phyloP scores from a whole-genome alignment of 23 tunicate species.

The Trididemnum nubilum region DNA sequence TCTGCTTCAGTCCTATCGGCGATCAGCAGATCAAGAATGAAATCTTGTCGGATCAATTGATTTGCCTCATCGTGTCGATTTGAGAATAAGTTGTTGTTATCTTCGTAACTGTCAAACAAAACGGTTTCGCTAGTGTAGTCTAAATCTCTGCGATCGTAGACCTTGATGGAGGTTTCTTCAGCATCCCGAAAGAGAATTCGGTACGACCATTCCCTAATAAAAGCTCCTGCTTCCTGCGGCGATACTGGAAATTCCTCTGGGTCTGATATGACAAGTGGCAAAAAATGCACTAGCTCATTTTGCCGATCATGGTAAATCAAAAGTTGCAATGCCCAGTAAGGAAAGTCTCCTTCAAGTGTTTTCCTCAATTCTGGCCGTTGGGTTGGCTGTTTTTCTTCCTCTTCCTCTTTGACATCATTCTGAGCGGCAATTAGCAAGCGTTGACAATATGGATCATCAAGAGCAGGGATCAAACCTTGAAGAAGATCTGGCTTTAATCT shows the following conservation, averaged over 20 bases:
- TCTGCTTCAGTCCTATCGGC: not conserved
- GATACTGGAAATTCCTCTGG: not conserved
- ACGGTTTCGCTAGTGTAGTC: not conserved
- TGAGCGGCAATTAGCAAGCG: not conserved
- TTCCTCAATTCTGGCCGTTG: not conserved
- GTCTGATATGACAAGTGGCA: constrained; percentile 23
- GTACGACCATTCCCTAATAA: not conserved
- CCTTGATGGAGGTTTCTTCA: not conserved
- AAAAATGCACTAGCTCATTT: constrained; percentile 7
- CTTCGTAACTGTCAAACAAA: not conserved
- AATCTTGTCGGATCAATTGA: not conserved
- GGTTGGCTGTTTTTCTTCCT: not conserved
- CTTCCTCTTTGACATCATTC: constrained; percentile 3
- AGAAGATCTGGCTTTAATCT: constrained; percentile 2
- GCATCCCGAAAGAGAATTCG: constrained; percentile 14
- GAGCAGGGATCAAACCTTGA: not conserved
- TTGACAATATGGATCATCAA: not conserved
- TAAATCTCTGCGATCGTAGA: not conserved
- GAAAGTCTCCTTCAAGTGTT: constrained; percentile 8
- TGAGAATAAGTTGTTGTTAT: not conserved
- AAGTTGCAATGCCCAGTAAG: constrained; percentile 20
- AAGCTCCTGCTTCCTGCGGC: constrained; percentile 1
- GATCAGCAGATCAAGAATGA: not conserved
- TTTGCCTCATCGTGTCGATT: not conserved
- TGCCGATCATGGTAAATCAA: not conserved